Conservation (phyloP, 2,888 invertebrate genomes). For the Artemia sp. region DNA sequence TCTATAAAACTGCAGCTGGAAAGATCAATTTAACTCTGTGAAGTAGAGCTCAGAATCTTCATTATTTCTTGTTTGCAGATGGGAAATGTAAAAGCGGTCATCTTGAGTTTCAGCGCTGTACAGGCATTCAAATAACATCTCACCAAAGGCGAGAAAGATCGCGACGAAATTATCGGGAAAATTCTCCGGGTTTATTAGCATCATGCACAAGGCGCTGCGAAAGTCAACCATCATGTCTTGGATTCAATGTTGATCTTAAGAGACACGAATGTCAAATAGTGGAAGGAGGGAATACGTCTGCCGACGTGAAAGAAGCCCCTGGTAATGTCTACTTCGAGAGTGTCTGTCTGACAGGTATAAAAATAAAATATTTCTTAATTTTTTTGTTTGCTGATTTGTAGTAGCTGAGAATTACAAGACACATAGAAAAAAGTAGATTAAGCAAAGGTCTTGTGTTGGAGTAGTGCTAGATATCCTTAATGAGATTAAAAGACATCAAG, state of each 20-base stretch:
- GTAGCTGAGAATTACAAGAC: constrained; percentile 1
- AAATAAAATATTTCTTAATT: not conserved
- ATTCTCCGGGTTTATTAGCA: constrained; percentile 31
- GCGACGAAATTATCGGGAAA: constrained; percentile 27
- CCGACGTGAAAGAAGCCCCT: constrained; percentile 30
- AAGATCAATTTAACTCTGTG: too few relatives aligned
- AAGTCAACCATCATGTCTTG: constrained; percentile 31
- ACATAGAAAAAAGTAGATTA: too few relatives aligned
- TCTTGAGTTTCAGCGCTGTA: constrained; percentile 32
- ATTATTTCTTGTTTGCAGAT: constrained; percentile 23
- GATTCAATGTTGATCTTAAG: constrained; percentile 34
- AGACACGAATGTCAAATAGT: constrained; percentile 32
- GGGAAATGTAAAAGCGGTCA: constrained; percentile 30
- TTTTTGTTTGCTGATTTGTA: not conserved
- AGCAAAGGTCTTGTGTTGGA: too few relatives aligned
- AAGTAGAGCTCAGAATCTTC: not conserved
- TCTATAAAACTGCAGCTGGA: too few relatives aligned
- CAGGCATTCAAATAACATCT: constrained; percentile 26
- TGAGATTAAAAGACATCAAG: too few relatives aligned
- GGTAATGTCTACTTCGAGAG: constrained; percentile 32
- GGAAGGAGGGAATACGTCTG: constrained; percentile 29
- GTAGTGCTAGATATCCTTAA: too few relatives aligned
- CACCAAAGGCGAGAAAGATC: not conserved
- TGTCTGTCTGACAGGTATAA: constrained; percentile 30
- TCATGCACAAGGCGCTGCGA: constrained; percentile 32